Evolutionary conservation across 1,140 invertebrate genomes (phyloP).

Genomic region (Cherax quadricarinatus): DNA sequence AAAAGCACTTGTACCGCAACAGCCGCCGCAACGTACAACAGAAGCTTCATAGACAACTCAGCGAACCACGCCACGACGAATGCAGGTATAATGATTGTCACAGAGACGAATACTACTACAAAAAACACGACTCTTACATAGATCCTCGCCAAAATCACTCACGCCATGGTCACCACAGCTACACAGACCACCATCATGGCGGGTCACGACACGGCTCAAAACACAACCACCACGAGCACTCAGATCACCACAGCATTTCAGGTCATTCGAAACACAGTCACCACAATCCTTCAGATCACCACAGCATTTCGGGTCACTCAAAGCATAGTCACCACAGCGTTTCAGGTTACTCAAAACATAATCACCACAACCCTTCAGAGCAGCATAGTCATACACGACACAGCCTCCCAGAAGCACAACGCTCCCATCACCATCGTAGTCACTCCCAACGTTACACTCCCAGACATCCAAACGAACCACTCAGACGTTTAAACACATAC

Average conservation of each 20-base stretch:
- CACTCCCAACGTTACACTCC: constrained; percentile 20
- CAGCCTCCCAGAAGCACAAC: background rate
- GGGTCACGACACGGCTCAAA: background rate
- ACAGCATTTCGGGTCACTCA: background rate
- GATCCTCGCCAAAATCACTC: background rate
- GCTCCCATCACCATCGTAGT: constrained; percentile 39
- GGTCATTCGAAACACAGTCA: background rate
- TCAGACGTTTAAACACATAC: constrained; percentile 55
- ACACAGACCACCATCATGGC: constrained; percentile 10
- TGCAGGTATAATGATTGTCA: constrained; percentile 32
- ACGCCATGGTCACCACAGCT: background rate
- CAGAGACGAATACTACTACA: constrained; percentile 19
- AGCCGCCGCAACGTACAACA: constrained; percentile 60
- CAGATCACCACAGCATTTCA: constrained; percentile 22
- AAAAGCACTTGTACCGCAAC: constrained; percentile 59
- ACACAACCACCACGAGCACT: constrained; percentile 19
- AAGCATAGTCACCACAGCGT: constrained; percentile 7
- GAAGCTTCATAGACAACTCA: constrained; percentile 55
- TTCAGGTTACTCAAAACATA: background rate
- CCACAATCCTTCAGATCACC: constrained; percentile 24
- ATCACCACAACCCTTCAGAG: constrained; percentile 24
- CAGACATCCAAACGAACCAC: constrained; percentile 36
- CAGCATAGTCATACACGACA: background rate
- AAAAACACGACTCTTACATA: constrained; percentile 34
- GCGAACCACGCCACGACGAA: constrained; percentile 40